phyloP scores from a whole-genome alignment of 2,113 vertebrate genomes.

The Columbina picui region DNA sequence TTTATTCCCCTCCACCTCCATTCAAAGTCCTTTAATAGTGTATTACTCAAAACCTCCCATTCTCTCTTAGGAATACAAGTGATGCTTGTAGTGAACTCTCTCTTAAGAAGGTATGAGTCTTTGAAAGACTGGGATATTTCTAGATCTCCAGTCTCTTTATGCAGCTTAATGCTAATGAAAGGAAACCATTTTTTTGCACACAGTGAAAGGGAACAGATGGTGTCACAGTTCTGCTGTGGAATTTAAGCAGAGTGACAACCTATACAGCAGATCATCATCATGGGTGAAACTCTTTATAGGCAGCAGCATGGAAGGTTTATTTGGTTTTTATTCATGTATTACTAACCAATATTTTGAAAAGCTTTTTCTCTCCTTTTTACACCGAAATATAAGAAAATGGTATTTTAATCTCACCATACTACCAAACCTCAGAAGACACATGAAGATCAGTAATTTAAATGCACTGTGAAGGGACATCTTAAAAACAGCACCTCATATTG shows the following conservation, averaged over 20 bases:
- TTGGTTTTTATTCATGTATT: conserved; percentile 37
- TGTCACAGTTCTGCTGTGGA: conserved; percentile 69
- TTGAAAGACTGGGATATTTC: conserved; percentile 34
- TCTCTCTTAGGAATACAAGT: neutral
- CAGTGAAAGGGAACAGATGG: conserved; percentile 71
- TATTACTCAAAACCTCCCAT: neutral
- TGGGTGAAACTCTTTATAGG: conserved; percentile 36
- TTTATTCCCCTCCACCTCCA: neutral
- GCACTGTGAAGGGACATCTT: neutral
- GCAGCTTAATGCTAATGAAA: conserved; percentile 69
- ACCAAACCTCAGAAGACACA: neutral
- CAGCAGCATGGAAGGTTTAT: conserved; percentile 14
- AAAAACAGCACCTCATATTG: neutral
- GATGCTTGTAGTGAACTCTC: conserved; percentile 8
- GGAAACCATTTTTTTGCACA: conserved; percentile 69
- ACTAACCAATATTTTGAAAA: neutral
- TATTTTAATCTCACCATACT: neutral
- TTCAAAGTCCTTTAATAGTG: neutral
- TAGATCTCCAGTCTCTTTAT: conserved; percentile 48
- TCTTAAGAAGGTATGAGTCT: conserved; percentile 31
- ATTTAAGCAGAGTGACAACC: conserved; percentile 69
- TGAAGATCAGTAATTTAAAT: neutral
- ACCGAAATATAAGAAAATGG: neutral
- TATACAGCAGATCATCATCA: conserved; percentile 57
- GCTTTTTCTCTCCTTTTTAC: neutral